Evolutionary conservation across 1,140 invertebrate genomes (phyloP).

Genomic region (Cydia fagiglandana): DNA sequence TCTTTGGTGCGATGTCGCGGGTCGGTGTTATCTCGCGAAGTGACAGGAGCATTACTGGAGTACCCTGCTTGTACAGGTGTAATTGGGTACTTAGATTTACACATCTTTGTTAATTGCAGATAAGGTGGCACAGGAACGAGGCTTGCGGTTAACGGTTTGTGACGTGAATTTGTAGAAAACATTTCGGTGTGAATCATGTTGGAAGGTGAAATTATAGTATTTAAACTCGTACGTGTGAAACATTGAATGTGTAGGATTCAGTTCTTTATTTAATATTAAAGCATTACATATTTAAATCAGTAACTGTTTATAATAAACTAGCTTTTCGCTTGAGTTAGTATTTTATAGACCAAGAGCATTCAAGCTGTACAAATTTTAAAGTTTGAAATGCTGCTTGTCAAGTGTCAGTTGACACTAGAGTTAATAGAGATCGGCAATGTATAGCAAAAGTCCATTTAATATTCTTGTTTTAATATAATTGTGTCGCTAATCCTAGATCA

Average conservation of each 20-base stretch:
- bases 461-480: constrained; percentile 18
- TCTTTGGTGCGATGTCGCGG: constrained; percentile 23
- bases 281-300: too few relatives aligned
- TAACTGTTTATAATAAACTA: too few relatives aligned
- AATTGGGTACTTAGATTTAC: constrained; percentile 31
- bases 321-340: too few relatives aligned
- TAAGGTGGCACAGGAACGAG: constrained; percentile 7
- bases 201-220: neutral
- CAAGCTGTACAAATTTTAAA: too few relatives aligned
- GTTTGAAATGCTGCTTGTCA: too few relatives aligned
- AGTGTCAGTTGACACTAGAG: too few relatives aligned
- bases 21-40: constrained; percentile 17
- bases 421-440: neutral
- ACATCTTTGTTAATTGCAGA: constrained; percentile 27
- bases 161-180: neutral
- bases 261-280: too few relatives aligned
- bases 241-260: too few relatives aligned
- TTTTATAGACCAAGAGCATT: too few relatives aligned
- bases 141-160: neutral
- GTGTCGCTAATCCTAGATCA: constrained; percentile 8
- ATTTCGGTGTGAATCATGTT: neutral
- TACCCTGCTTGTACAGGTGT: constrained; percentile 24
- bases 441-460: neutral
- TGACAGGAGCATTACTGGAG: constrained; percentile 25
- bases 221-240: too few relatives aligned